These are phyloP conservation scores for Clinocottus analis DNA, from an alignment of 2,113 vertebrate species.

Conservation along the genomic window DNA sequence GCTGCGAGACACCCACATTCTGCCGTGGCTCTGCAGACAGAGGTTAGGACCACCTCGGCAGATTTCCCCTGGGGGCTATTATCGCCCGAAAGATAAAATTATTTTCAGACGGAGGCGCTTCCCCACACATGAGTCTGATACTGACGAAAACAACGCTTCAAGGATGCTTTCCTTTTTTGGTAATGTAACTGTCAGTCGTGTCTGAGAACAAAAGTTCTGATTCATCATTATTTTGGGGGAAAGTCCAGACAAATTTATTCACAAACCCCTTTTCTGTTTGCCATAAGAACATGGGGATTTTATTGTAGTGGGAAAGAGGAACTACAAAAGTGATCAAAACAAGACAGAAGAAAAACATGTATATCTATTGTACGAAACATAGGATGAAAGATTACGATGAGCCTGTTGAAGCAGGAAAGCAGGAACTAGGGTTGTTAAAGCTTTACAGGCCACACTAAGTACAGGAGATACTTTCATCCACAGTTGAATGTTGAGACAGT, in stretches of 20 bases:
- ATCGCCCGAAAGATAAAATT: constrained; percentile 75
- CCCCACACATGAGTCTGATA: constrained; percentile 51
- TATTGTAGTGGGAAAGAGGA: background rate
- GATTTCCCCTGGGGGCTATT: constrained; percentile 79
- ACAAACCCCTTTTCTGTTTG: background rate
- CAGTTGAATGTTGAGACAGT: background rate
- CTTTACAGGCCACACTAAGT: background rate
- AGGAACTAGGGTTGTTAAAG: background rate
- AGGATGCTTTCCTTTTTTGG: constrained; percentile 16
- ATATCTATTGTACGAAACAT: background rate
- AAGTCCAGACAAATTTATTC: constrained; percentile 41
- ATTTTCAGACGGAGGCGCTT: constrained; percentile 74
- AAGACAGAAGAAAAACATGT: background rate
- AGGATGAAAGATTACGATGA: background rate
- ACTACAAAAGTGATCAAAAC: background rate
- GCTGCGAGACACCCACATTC: constrained; percentile 60
- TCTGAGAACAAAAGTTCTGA: constrained; percentile 42
- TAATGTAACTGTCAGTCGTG: constrained; percentile 27
- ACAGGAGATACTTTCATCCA: background rate
- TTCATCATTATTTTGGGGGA: constrained; percentile 41
- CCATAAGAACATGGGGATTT: constrained; percentile 1
- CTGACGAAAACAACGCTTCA: constrained; percentile 29
- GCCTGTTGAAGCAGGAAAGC: background rate
- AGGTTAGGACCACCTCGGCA: constrained; percentile 80
- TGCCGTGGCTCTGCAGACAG: constrained; percentile 60